phyloP scores from a whole-genome alignment of 1,140 invertebrate genomes.

The Leucophenga varia region DNA sequence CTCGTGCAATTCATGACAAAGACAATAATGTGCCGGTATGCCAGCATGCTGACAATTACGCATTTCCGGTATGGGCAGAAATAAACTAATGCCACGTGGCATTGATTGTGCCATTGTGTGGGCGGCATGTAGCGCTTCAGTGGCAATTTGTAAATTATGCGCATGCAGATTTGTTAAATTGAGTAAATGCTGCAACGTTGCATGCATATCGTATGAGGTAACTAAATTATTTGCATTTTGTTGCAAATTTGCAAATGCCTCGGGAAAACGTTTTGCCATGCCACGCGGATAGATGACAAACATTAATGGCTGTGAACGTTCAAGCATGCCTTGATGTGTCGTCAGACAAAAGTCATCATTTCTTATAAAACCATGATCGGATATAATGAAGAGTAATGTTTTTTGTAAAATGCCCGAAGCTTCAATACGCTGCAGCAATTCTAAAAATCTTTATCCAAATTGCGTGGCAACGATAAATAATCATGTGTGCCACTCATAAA shows the following conservation, averaged over 20 bases:
- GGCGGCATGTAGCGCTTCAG: background rate
- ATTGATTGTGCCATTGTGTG: background rate
- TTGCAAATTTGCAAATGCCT: conserved; percentile 66
- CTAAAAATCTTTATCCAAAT: conserved; percentile 20
- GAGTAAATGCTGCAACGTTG: conserved; percentile 63
- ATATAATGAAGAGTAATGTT: conserved; percentile 75
- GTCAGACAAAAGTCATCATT: conserved; percentile 66
- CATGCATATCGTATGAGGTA: conserved; percentile 80
- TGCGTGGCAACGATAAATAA: conserved; percentile 14
- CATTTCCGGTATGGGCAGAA: conserved; percentile 66
- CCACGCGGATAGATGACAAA: conserved; percentile 73
- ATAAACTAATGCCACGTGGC: conserved; percentile 71
- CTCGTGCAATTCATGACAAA: conserved; percentile 8
- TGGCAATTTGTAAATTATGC: too few species aligned
- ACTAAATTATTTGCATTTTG: conserved; percentile 71
- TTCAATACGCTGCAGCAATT: conserved; percentile 7
- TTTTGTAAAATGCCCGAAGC: conserved; percentile 61
- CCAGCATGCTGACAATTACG: conserved; percentile 71
- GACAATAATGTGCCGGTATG: conserved; percentile 20
- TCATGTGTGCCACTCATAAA: conserved; percentile 28
- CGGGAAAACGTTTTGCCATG: conserved; percentile 65
- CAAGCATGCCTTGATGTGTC: conserved; percentile 74
- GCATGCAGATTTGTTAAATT: conserved; percentile 54
- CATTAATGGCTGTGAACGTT: conserved; percentile 84
- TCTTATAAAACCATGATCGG: conserved; percentile 89